Evolutionary conservation across 2,888 invertebrate genomes (phyloP).

Genomic region (Pristionchus exspectatus): DNA sequence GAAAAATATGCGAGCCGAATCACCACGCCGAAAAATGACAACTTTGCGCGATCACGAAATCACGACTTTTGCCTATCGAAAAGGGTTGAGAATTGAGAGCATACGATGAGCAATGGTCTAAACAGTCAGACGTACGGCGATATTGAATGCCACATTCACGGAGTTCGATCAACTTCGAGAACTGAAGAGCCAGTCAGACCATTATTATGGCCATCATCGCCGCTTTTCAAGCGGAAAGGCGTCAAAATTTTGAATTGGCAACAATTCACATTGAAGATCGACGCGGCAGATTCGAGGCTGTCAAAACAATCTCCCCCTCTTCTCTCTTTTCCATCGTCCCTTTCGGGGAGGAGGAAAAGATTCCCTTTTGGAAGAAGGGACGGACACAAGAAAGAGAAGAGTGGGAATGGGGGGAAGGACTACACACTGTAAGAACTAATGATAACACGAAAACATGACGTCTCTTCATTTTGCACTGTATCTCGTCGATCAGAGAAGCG

Average conservation of each 20-base stretch:
- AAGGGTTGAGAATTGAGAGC: no score
- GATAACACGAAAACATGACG: not conserved
- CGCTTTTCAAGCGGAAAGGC: no score
- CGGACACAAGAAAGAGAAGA: not conserved
- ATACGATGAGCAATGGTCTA: no score
- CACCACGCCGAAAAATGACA: not conserved
- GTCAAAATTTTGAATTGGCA: not conserved
- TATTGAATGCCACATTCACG: no score
- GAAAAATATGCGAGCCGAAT: not conserved
- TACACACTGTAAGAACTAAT: not conserved
- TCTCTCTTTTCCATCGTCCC: not conserved
- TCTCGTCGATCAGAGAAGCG: not conserved
- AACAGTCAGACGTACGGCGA: no score
- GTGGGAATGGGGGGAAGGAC: not conserved
- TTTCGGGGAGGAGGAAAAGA: not conserved
- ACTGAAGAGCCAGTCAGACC: no score
- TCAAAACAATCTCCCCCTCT: slow-evolving; percentile 30
- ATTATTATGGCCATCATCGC: no score
- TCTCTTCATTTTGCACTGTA: not conserved
- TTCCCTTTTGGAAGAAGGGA: not conserved
- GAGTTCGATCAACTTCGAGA: no score
- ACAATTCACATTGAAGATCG: not conserved
- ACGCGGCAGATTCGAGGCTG: not conserved
- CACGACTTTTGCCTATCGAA: no score
- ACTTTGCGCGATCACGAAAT: no score